Conservation (phyloP, 2,797 vertebrate genomes). For the Sphaeramia orbicularis region DNA sequence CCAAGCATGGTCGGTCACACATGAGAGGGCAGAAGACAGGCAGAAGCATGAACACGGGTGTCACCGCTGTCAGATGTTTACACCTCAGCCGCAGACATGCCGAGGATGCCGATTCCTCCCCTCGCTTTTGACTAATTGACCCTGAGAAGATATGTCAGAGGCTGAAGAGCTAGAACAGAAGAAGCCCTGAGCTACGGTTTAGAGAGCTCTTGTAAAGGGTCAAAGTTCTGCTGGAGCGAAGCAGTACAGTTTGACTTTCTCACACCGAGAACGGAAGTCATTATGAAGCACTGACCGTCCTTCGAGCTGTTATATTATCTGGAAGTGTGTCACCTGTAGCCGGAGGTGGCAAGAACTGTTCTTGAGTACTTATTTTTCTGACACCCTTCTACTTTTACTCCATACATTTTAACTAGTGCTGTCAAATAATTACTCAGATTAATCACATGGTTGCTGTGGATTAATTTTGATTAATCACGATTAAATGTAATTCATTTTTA, state of each 20-base stretch:
- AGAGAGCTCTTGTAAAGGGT: slow-evolving; percentile 31
- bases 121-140: slow-evolving; percentile 78
- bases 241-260: slow-evolving; percentile 38
- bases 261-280: background rate
- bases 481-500: too few relatives aligned
- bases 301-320: background rate
- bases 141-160: slow-evolving; percentile 71
- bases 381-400: too few relatives aligned
- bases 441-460: too few relatives aligned
- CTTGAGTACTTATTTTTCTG: too few relatives aligned
- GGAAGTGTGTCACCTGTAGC: too few relatives aligned
- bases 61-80: slow-evolving; percentile 69
- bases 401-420: too few relatives aligned
- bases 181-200: slow-evolving; percentile 33
- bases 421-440: too few relatives aligned
- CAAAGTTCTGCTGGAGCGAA: slow-evolving; percentile 41
- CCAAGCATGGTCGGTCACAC: slow-evolving; percentile 69
- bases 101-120: slow-evolving; percentile 51
- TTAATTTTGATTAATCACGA: too few relatives aligned
- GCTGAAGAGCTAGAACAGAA: slow-evolving; percentile 44
- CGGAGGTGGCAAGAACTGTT: too few relatives aligned
- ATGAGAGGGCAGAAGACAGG: slow-evolving; percentile 74
- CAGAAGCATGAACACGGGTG: slow-evolving; percentile 59
- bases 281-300: background rate
- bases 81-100: slow-evolving; percentile 62